A percentile compares a stretch with the other conserved stretches of the same genome.
These are phyloP conservation scores for Notarius lentiginosus DNA, from an alignment of 2,113 vertebrate genomes.

Conservation along the genomic window DNA sequence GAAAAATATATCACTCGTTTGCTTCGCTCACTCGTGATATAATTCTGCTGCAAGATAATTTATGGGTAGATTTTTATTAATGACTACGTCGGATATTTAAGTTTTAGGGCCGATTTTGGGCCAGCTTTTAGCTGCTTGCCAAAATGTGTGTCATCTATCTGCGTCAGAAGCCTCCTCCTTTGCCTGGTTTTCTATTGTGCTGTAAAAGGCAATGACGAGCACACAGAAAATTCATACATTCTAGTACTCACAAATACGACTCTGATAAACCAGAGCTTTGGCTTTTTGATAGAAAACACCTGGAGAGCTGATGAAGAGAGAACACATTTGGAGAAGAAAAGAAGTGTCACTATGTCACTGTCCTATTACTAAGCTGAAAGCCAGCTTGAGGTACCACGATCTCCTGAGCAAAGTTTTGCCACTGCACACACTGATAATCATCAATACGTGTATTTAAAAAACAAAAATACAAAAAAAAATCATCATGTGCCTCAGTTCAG, in stretches of 20 bases:
- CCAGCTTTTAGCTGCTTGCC: not conserved
- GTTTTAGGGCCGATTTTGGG: not conserved
- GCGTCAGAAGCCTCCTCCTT: constrained; percentile 23
- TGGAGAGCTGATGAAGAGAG: constrained; percentile 19
- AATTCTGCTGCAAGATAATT: too few relatives aligned
- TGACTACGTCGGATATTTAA: too few relatives aligned
- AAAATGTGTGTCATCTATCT: constrained; percentile 14
- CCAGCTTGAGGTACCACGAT: not conserved
- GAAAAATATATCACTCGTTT: too few relatives aligned
- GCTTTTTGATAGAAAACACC: constrained; percentile 27
- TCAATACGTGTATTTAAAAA: not conserved
- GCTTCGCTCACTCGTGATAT: too few relatives aligned
- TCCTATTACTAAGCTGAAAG: constrained; percentile 1
- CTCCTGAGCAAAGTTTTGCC: constrained; percentile 1
- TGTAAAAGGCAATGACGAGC: constrained; percentile 29
- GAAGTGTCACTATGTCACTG: not conserved
- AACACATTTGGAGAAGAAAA: not conserved
- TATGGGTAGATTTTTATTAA: too few relatives aligned
- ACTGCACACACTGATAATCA: not conserved
- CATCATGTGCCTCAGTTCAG: not conserved
- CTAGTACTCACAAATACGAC: constrained; percentile 1
- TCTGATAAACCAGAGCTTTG: constrained; percentile 24
- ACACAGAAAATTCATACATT: constrained; percentile 29
- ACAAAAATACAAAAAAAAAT: not conserved
- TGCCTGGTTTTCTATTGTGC: constrained; percentile 20